Evolutionary conservation across 92 coral and sea anemone species (phyloP).

Genomic region (Siderastrea siderea): DNA sequence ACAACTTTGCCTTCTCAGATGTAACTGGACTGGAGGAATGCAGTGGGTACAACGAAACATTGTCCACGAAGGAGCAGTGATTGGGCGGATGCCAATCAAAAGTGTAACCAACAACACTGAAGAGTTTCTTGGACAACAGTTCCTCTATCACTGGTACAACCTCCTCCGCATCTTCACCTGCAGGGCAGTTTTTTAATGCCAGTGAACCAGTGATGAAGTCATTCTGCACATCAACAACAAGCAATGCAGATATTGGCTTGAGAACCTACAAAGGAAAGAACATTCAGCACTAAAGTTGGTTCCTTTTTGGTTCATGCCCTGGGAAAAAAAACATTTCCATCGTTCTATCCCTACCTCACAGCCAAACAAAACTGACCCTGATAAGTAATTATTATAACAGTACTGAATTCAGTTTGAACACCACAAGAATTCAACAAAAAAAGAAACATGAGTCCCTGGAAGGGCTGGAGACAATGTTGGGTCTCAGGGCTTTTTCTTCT

Average conservation of each 20-base stretch:
- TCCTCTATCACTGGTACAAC: constrained; percentile 78
- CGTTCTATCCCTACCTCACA: no score
- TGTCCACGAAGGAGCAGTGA: constrained; percentile 93
- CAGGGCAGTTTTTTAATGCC: constrained; percentile 85
- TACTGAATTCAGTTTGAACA: no score
- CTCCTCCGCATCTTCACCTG: constrained; percentile 88
- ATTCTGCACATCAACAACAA: constrained; percentile 91
- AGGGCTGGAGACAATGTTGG: no score
- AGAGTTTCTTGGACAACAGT: constrained; percentile 66
- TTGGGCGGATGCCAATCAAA: constrained; percentile 94
- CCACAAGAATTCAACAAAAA: no score
- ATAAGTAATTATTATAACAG: no score
- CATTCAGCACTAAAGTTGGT: neutral
- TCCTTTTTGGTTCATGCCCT: neutral
- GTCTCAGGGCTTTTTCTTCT: no score
- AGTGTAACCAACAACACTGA: constrained; percentile 79
- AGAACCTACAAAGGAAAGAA: constrained; percentile 32
- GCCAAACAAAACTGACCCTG: no score
- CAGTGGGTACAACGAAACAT: constrained; percentile 79
- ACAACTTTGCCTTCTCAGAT: constrained; percentile 74
- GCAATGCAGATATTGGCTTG: constrained; percentile 52
- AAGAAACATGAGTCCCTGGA: no score
- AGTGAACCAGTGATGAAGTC: constrained; percentile 94
- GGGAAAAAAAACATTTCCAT: no score
- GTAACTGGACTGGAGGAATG: constrained; percentile 70